Conservation (phyloP, 2,113 vertebrate genomes). For the rat (Rattus norvegicus) region DNA sequence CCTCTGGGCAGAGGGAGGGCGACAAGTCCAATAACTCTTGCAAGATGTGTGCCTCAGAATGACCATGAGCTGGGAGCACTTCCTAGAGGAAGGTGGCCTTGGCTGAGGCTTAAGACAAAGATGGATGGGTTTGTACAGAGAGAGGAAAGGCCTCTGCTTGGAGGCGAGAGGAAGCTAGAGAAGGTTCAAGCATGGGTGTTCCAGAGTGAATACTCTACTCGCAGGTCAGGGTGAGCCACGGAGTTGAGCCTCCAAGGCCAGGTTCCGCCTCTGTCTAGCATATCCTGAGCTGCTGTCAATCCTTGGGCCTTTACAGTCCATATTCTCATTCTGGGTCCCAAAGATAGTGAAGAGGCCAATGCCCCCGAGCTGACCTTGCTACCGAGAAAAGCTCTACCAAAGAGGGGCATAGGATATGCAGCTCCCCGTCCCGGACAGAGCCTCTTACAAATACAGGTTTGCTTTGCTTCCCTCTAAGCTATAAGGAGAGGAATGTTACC, state of each 20-base stretch:
- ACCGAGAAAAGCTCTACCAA: background rate
- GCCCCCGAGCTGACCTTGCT: background rate
- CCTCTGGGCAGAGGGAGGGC: background rate
- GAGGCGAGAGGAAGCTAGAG: background rate
- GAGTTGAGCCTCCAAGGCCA: background rate
- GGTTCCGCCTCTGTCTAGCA: background rate
- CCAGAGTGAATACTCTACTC: background rate
- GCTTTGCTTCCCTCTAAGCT: background rate
- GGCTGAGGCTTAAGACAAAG: background rate
- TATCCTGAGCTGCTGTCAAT: background rate
- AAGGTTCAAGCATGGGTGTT: background rate
- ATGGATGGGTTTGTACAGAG: background rate
- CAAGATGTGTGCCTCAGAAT: background rate
- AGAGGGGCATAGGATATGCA: background rate
- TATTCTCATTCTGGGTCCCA: background rate
- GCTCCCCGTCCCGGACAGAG: background rate
- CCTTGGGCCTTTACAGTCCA: background rate
- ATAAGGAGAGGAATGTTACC: background rate
- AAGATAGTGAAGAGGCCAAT: background rate
- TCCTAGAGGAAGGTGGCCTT: background rate
- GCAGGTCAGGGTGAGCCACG: accelerated
- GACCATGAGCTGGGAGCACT: background rate
- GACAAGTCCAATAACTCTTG: background rate
- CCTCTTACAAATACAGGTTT: background rate
- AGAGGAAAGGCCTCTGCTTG: background rate